These are phyloP conservation scores for Panthera leo DNA, from an alignment of 2,113 vertebrate genomes.

Conservation along the genomic window DNA sequence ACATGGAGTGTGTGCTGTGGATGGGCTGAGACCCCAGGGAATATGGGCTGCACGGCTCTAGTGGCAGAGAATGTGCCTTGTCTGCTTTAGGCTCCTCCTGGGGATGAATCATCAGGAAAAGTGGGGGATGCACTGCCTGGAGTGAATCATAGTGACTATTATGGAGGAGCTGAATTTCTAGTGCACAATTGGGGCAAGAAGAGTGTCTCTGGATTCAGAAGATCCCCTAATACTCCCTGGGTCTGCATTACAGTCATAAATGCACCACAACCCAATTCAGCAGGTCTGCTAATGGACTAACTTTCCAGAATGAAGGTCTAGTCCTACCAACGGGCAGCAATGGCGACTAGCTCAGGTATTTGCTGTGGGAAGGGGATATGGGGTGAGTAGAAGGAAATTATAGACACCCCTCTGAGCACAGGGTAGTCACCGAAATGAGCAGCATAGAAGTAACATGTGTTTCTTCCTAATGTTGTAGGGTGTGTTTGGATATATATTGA, in stretches of 20 bases:
- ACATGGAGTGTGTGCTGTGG: too few species aligned
- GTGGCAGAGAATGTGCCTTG: neutral
- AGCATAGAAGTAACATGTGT: neutral
- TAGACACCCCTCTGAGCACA: too few species aligned
- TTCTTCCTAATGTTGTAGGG: too few species aligned
- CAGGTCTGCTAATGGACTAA: neutral
- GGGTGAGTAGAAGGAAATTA: too few species aligned
- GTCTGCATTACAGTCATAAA: neutral
- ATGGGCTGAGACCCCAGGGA: neutral
- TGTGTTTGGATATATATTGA: too few species aligned
- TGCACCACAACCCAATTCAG: neutral
- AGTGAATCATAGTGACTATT: neutral
- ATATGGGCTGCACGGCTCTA: neutral
- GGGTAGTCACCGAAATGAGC: neutral
- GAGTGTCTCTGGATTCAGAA: neutral
- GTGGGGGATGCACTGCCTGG: neutral
- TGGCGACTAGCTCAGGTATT: neutral
- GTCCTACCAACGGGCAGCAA: neutral
- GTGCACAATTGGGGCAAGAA: neutral
- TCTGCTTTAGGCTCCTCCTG: neutral
- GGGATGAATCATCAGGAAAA: neutral
- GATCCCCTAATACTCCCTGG: neutral
- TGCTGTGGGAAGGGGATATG: neutral
- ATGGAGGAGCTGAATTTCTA: neutral
- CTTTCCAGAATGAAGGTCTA: neutral